Evolutionary conservation across 2,113 vertebrate species (phyloP).

Genomic region (Lagopus muta): DNA sequence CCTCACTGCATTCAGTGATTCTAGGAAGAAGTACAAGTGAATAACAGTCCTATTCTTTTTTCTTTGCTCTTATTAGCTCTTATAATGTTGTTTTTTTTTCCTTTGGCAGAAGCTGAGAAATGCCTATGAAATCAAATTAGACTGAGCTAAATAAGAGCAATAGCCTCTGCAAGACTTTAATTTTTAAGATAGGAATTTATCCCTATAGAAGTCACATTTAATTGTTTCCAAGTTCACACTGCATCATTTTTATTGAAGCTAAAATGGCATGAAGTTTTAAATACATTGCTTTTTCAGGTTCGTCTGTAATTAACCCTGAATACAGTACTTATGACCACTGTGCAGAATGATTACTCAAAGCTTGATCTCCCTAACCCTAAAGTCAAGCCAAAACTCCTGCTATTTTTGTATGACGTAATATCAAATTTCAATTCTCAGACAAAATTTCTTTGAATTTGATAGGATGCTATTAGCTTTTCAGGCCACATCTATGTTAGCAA

Average conservation of each 20-base stretch:
- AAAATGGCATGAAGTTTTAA: neutral
- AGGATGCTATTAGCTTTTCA: neutral
- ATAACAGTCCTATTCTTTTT: neutral
- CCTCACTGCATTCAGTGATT: neutral
- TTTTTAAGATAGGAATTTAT: neutral
- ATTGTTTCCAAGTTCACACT: neutral
- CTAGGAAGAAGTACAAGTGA: neutral
- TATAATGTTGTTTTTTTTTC: neutral
- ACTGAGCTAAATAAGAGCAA: neutral
- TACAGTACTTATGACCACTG: neutral
- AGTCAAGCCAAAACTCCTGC: neutral
- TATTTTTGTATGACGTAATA: neutral
- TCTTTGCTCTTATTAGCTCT: neutral
- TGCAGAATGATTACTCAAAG: neutral
- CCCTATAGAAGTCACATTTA: neutral
- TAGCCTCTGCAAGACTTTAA: neutral
- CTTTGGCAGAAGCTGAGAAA: neutral
- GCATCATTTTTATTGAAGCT: neutral
- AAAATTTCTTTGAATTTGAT: neutral
- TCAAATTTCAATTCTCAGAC: neutral
- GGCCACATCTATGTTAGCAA: neutral
- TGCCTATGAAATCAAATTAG: neutral
- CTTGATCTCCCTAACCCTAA: neutral
- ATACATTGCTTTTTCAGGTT: neutral
- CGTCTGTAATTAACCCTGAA: neutral